phyloP scores from a whole-genome alignment of 2,797 vertebrate species.

The Oceanodroma leucorhoa region DNA sequence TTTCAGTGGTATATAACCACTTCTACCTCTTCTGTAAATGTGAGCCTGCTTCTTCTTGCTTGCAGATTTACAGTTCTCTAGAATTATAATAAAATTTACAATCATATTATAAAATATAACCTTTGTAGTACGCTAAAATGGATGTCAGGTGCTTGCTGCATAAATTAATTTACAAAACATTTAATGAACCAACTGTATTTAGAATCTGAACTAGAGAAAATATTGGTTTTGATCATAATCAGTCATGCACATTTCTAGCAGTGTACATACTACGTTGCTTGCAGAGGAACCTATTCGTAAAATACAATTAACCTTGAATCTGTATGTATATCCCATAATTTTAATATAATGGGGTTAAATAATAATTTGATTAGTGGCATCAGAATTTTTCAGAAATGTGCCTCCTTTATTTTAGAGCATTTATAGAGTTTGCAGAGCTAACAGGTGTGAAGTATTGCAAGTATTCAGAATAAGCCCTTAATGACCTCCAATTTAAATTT shows the following conservation, averaged over 20 bases:
- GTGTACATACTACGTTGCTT: accelerated
- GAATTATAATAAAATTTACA: not conserved
- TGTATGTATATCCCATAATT: accelerated
- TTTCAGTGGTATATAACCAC: accelerated
- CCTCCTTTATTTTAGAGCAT: not conserved
- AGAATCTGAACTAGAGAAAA: not conserved
- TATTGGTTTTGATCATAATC: not conserved
- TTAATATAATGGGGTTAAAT: not conserved
- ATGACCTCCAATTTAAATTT: not conserved
- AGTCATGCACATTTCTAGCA: not conserved
- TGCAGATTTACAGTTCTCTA: not conserved
- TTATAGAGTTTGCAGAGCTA: not conserved
- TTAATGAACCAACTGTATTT: not conserved
- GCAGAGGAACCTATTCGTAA: not conserved
- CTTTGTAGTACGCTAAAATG: not conserved
- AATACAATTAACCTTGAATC: not conserved
- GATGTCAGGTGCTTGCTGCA: not conserved
- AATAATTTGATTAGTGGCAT: not conserved
- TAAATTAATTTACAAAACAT: not conserved
- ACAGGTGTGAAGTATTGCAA: not conserved
- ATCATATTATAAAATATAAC: not conserved
- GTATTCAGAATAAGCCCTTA: not conserved
- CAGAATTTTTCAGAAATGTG: not conserved
- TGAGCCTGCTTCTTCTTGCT: not conserved
- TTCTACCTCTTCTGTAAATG: not conserved